Conservation (phyloP, 2,888 invertebrate genomes). For the Macaria liturata region DNA sequence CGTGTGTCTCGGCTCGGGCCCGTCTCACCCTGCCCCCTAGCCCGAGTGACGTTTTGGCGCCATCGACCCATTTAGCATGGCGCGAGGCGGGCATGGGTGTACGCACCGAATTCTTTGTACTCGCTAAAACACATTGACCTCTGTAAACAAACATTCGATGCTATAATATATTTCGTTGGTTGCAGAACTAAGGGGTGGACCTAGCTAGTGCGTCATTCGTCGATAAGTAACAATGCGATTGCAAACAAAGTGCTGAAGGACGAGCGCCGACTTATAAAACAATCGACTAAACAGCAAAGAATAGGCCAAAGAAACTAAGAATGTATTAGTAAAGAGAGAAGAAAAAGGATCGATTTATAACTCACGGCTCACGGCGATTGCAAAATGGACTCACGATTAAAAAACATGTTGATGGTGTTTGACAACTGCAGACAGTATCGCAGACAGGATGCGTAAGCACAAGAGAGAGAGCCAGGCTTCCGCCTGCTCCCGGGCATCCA, state of each 20-base stretch:
- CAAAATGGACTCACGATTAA: conserved; percentile 80
- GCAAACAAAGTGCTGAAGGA: conserved; percentile 70
- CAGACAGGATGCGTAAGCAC: conserved; percentile 81
- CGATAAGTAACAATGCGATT: conserved; percentile 78
- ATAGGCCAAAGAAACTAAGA: conserved; percentile 79
- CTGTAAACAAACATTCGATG: conserved; percentile 51
- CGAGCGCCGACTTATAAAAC: conserved; percentile 57
- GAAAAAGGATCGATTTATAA: conserved; percentile 74
- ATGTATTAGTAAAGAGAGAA: conserved; percentile 75
- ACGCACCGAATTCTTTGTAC: conserved; percentile 60
- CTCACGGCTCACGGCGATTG: conserved; percentile 79
- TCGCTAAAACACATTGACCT: conserved; percentile 58
- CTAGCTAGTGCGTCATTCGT: conserved; percentile 76
- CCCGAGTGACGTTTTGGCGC: conserved; percentile 78
- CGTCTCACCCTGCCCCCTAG: conserved; percentile 60
- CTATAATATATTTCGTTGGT: conserved; percentile 54
- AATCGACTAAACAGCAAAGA: conserved; percentile 72
- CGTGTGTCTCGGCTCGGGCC: conserved; percentile 41
- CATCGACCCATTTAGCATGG: conserved; percentile 79
- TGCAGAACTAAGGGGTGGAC: conserved; percentile 79
- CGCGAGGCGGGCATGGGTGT: conserved; percentile 69
- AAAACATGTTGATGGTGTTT: conserved; percentile 71
- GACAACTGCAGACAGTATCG: conserved; percentile 68
- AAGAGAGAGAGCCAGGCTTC: conserved; percentile 76
- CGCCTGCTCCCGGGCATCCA: conserved; percentile 76